These are phyloP conservation scores for Chromoteleia sp. DNA, from an alignment of 2,888 invertebrate species.

Conservation along the genomic window DNA sequence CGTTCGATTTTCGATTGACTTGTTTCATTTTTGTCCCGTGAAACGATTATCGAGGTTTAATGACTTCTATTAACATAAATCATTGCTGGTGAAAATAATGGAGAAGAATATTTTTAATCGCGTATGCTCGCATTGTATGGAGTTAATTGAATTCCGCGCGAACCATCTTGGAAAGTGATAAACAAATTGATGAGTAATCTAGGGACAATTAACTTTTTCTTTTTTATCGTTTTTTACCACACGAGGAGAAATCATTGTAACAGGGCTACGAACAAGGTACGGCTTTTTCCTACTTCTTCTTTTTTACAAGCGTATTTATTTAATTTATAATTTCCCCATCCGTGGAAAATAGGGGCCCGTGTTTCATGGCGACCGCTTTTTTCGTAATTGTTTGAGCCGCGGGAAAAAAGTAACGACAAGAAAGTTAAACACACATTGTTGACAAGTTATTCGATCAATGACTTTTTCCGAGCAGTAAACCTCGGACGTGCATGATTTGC, in stretches of 20 bases:
- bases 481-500: conserved; percentile 27
- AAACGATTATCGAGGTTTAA: no score
- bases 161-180: conserved; percentile 45
- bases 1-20: no score
- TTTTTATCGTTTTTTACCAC: conserved; percentile 32
- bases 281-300: conserved; percentile 1
- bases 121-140: neutral
- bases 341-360: conserved; percentile 1
- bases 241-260: conserved; percentile 43
- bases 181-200: conserved; percentile 44
- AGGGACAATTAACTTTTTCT: conserved; percentile 45
- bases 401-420: conserved; percentile 22
- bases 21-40: no score
- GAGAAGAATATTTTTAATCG: neutral
- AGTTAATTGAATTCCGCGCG: conserved; percentile 27
- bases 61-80: no score
- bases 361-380: neutral
- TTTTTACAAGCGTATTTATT: neutral
- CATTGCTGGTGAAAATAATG: conserved; percentile 1
- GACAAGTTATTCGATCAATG: conserved; percentile 47
- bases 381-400: neutral
- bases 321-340: conserved; percentile 14
- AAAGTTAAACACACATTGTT: conserved; percentile 50
- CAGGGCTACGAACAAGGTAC: conserved; percentile 19
- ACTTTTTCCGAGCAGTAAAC: conserved; percentile 48